Percentiles rank a stretch among this genome's conserved stretches.
These are phyloP conservation scores for Ivindomyrus marchei DNA, from an alignment of 2,113 vertebrate genomes.

Conservation along the genomic window DNA sequence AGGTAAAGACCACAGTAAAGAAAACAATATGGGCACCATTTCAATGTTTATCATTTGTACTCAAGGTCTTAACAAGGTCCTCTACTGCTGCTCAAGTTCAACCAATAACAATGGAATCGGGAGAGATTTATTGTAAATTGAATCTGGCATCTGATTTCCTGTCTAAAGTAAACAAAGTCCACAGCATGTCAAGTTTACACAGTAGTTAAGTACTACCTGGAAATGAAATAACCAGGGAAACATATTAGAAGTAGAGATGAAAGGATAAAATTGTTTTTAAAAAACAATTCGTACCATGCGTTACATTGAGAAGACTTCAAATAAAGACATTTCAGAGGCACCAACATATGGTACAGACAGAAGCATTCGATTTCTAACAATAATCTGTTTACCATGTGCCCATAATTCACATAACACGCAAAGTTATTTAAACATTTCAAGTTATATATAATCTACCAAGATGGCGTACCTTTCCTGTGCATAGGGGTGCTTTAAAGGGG, in stretches of 20 bases:
- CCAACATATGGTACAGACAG: not conserved
- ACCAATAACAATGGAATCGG: not conserved
- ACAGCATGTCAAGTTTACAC: not conserved
- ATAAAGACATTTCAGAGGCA: not conserved
- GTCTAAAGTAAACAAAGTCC: not conserved
- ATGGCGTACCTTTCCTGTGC: not conserved
- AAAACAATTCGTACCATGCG: not conserved
- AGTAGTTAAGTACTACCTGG: not conserved
- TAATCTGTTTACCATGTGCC: not conserved
- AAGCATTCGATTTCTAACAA: not conserved
- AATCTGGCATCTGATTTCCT: not conserved
- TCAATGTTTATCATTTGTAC: not conserved
- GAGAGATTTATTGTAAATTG: not conserved
- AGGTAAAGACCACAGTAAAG: not conserved
- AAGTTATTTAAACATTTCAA: not conserved
- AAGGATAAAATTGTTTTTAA: not conserved
- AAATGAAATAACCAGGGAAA: not conserved
- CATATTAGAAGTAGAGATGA: not conserved
- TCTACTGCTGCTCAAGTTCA: not conserved
- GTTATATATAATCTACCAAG: not conserved
- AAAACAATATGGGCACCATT: not conserved
- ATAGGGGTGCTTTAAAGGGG: not conserved
- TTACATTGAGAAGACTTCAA: not conserved
- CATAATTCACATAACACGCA: not conserved
- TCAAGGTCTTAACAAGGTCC: constrained; percentile 8